Conservation (phyloP, 2,888 invertebrate species). For the Cerastis leucographa region DNA sequence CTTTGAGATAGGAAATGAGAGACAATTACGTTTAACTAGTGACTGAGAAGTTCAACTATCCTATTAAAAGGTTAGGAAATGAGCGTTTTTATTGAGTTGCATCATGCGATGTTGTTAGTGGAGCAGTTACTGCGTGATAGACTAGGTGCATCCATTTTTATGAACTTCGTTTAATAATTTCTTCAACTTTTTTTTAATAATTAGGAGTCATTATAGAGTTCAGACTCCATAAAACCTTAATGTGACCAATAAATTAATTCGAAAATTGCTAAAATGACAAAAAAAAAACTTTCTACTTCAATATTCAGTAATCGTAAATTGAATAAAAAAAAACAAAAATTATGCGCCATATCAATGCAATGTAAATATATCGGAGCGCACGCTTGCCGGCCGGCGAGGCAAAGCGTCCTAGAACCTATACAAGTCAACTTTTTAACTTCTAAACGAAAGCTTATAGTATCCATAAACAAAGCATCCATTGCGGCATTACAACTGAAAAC, state of each 20-base stretch:
- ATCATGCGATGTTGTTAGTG: constrained; percentile 3
- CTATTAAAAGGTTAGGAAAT: constrained; percentile 36
- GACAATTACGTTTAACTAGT: constrained; percentile 52
- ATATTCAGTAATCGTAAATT: neutral
- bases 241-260: accelerated
- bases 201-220: neutral
- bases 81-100: constrained; percentile 15
- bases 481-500: neutral
- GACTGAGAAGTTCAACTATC: constrained; percentile 38
- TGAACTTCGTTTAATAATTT: too few species aligned
- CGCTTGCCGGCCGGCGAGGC: constrained; percentile 68
- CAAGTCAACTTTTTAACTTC: constrained; percentile 27
- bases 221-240: neutral
- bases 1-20: constrained; percentile 69
- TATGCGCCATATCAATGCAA: constrained; percentile 44
- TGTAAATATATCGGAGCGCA: constrained; percentile 74
- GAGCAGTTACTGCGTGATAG: constrained; percentile 24
- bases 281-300: neutral
- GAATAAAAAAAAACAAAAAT: neutral
- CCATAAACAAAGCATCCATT: constrained; percentile 24
- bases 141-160: neutral
- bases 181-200: neutral
- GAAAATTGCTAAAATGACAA: neutral
- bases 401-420: constrained; percentile 26
- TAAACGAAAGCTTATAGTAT: constrained; percentile 1